Evolutionary conservation across 2,113 vertebrate species (phyloP), one percentile per base, ranked within the genome.

Genomic region (Atlantisia rogersi): DNA sequence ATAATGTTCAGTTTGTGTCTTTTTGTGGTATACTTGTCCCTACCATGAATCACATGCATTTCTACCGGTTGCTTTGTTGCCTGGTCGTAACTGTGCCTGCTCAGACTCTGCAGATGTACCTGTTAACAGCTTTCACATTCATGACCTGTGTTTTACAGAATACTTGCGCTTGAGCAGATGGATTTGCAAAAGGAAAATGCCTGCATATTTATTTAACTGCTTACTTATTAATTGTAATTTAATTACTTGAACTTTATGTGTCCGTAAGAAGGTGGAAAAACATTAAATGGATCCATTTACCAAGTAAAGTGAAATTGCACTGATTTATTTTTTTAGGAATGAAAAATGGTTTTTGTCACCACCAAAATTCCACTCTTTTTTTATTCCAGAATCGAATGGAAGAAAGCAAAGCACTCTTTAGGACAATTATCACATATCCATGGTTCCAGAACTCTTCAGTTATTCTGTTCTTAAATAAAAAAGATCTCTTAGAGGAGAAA

Each of bases 391-490:
- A 99, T 98, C 99, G 99, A 90, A 99, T 99, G 99, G 99, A 99
- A 89, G 99, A 99, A 98, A 99, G 99, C 96, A 99, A 99, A 98
- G 99, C 99, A 67, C 97, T 99, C 85, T 99, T 99, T 97, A 98
- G 99, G 98, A 99, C 98, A 93, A 99, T 99, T 97, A 99, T 99
- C 97, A 99, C 99, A 22, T 99, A 99, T 96, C 98, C 98, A 24
- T 99, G 99, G 98, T 99, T 99, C 98, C 99, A 99, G 96, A 99
- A 99, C 42, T 99, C 99, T 96, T 99, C 99, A 0, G 99, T 99
- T 63, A 99, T 99, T 96, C 98, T 99, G 92, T 99, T 99, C 98
- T 98, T 99, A 98, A 99, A 99, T 98, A 99, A 99, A 98, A 99
- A 99, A 96, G 99, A 99, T 97, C 98, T 99, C 62, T 95, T 99